A percentile compares a stretch with the other conserved stretches of the same genome.
Evolutionary conservation across 2,888 invertebrate genomes (phyloP).

Genomic region (Leptura quadrifasciata): DNA sequence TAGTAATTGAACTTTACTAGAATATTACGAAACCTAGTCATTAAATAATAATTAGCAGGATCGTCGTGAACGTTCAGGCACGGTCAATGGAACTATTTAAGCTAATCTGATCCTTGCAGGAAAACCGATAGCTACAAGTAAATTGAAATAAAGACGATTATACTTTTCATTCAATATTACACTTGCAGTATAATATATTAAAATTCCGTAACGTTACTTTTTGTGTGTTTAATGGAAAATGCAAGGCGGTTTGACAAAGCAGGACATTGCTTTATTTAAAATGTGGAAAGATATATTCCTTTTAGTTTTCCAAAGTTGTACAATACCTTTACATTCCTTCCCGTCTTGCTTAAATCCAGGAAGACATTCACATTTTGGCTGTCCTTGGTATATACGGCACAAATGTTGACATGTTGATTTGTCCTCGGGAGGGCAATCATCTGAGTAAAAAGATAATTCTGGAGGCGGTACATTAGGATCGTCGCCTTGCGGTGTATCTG

Average conservation of each 20-base stretch:
- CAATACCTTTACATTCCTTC: constrained; percentile 62
- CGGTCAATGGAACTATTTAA: constrained; percentile 15
- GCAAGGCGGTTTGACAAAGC: no score
- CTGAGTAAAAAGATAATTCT: constrained; percentile 42
- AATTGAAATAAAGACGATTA: no score
- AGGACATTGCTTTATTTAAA: no score
- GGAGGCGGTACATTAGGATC: constrained; percentile 44
- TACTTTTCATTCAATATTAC: no score
- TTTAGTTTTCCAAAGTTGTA: not conserved
- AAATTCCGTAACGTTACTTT: no score
- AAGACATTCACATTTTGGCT: constrained; percentile 65
- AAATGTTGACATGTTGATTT: constrained; percentile 73
- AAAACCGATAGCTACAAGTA: not conserved
- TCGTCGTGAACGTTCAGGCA: not conserved
- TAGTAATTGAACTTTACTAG: constrained; percentile 3
- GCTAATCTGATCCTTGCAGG: not conserved
- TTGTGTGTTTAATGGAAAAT: no score
- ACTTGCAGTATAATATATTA: no score
- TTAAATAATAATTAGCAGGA: constrained; percentile 13
- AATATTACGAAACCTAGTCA: not conserved
- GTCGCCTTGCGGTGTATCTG: constrained; percentile 52
- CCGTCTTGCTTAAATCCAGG: constrained; percentile 61
- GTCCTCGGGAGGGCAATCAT: constrained; percentile 57
- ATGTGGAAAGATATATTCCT: no score
- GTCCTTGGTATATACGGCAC: constrained; percentile 66